Conservation (phyloP, 2,797 vertebrate species). For the Garrulus glandarius region DNA sequence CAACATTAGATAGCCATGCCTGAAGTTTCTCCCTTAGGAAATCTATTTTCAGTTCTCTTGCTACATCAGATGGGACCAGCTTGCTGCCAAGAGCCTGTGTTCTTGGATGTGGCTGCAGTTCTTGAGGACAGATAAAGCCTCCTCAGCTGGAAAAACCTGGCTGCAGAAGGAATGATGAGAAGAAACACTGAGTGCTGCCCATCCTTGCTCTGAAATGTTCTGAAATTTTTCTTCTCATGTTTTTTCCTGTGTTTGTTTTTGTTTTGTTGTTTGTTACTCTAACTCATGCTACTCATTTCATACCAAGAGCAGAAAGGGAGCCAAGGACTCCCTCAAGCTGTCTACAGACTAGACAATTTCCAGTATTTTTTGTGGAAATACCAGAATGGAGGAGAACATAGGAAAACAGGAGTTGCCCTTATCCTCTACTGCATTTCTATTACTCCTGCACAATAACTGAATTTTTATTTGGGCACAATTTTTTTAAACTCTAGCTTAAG, state of each 20-base stretch:
- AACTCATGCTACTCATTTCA: not conserved
- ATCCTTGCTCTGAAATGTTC: conserved; percentile 25
- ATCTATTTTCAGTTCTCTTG: conserved; percentile 18
- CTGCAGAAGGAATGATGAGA: not conserved
- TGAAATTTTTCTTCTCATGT: not conserved
- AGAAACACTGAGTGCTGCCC: not conserved
- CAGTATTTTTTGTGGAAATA: conserved; percentile 28
- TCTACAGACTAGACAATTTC: not conserved
- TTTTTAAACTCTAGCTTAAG: not conserved
- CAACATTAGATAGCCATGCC: not conserved
- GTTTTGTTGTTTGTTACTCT: not conserved
- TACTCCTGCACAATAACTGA: not conserved
- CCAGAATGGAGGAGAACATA: not conserved
- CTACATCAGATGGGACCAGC: not conserved
- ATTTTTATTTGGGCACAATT: not conserved
- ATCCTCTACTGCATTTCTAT: not conserved
- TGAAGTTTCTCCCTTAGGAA: not conserved
- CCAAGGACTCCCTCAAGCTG: conserved; percentile 3
- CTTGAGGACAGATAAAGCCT: not conserved
- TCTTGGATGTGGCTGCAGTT: not conserved
- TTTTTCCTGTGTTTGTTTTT: not conserved
- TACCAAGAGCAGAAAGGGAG: not conserved
- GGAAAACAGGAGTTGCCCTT: not conserved
- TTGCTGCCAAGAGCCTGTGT: not conserved
- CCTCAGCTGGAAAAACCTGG: conserved; percentile 35